Evolutionary conservation across 2,888 invertebrate species (phyloP).

Genomic region (Agonopterix arenella): DNA sequence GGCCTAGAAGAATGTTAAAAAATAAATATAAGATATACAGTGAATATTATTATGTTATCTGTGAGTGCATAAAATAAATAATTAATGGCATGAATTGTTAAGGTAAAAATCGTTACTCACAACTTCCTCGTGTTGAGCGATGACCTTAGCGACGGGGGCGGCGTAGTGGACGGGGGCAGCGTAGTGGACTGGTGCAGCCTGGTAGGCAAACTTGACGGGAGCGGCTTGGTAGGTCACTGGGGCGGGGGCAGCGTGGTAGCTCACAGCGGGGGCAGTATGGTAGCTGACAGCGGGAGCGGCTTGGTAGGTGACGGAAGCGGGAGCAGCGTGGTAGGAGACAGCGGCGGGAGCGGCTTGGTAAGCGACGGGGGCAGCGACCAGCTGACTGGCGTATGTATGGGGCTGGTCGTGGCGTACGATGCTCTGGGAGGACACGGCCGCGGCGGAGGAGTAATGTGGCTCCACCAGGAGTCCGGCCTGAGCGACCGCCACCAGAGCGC

Average conservation of each 20-base stretch:
- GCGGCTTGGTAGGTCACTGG: conserved; percentile 11
- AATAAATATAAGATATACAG: too few species aligned
- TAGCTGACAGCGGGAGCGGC: conserved; percentile 28
- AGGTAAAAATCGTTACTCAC: conserved; percentile 1
- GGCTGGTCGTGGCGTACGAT: conserved; percentile 47
- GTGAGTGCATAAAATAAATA: too few species aligned
- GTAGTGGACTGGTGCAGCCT: conserved; percentile 8
- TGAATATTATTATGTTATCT: too few species aligned
- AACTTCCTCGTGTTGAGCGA: conserved; percentile 16
- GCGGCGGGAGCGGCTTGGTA: conserved; percentile 31
- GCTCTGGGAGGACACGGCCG: conserved; percentile 47
- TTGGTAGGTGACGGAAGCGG: conserved; percentile 20
- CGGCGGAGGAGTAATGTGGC: conserved; percentile 45
- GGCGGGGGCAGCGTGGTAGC: conserved; percentile 15
- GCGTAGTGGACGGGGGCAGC: not conserved
- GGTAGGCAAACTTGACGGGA: conserved; percentile 3
- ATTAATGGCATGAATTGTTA: too few species aligned
- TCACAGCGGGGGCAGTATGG: conserved; percentile 25
- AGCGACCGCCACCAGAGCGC: conserved; percentile 29
- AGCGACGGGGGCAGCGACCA: conserved; percentile 23
- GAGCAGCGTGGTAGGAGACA: conserved; percentile 26
- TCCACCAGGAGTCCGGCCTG: conserved; percentile 36
- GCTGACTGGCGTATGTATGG: conserved; percentile 27
- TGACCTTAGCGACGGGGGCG: conserved; percentile 6
- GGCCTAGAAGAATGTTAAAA: conserved; percentile 18